These are phyloP conservation scores for Eleutherodactylus coqui DNA, from an alignment of 2,797 vertebrate species.

Conservation along the genomic window DNA sequence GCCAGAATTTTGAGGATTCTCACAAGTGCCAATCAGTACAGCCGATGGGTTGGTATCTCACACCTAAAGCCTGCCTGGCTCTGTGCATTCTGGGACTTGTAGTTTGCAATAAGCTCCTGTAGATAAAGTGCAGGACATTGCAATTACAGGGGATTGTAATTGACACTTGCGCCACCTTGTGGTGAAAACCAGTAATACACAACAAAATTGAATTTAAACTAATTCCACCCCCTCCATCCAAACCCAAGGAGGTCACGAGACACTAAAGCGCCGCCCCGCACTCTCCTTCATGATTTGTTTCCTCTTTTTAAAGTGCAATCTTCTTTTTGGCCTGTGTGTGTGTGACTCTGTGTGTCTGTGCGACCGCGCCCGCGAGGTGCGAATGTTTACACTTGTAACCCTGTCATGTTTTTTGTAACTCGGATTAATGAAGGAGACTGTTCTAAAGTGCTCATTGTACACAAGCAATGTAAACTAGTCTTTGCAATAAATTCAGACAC, in stretches of 20 bases:
- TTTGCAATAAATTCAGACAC: constrained; percentile 74
- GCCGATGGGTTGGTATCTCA: not conserved
- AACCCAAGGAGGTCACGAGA: not conserved
- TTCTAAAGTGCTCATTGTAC: constrained; percentile 71
- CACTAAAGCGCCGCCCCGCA: not conserved
- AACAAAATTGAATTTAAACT: not conserved
- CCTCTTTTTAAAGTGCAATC: constrained; percentile 54
- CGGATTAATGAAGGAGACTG: constrained; percentile 72
- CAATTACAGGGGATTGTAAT: not conserved
- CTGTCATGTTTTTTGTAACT: constrained; percentile 73
- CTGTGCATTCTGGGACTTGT: constrained; percentile 54
- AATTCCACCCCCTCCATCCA: not conserved
- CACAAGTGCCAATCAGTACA: constrained; percentile 59
- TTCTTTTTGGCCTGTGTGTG: constrained; percentile 22
- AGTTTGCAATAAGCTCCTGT: not conserved
- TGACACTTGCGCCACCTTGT: not conserved
- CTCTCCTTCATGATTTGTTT: not conserved
- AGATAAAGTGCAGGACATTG: not conserved
- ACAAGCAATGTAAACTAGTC: constrained; percentile 74
- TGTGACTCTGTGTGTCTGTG: constrained; percentile 47
- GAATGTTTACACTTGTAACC: constrained; percentile 49
- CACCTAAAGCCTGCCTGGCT: not conserved
- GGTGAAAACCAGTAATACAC: not conserved
- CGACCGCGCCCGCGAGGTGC: constrained; percentile 6
- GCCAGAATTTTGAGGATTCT: constrained; percentile 53